Conservation (phyloP, 53 echinoderm and acorn worm species). For the Astropecten irregularis region DNA sequence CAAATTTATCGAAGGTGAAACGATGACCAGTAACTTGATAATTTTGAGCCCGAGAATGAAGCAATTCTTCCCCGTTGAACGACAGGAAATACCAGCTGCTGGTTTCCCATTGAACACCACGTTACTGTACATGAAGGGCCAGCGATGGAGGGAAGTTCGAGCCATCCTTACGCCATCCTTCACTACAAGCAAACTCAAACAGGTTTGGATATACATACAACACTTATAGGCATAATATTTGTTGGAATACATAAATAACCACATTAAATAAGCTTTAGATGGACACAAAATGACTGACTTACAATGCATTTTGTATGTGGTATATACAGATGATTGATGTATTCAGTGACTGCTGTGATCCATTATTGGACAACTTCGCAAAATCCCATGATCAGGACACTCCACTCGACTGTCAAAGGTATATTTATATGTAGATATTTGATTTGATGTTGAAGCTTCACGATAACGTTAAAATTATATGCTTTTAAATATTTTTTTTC, state of each 20-base stretch:
- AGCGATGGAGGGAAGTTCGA: conserved; percentile 24
- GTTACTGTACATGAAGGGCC: conserved; percentile 24
- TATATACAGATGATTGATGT: conserved; percentile 6
- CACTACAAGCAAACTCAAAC: conserved; percentile 20
- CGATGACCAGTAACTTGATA: too few relatives aligned
- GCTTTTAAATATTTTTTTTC: too few relatives aligned
- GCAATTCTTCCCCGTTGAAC: too few relatives aligned
- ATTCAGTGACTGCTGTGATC: conserved; percentile 29
- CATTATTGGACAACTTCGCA: neutral
- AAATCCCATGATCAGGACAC: neutral
- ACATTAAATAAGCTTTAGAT: too few relatives aligned
- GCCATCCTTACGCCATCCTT: conserved; percentile 15
- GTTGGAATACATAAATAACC: neutral
- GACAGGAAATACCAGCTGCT: conserved; percentile 6
- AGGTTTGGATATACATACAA: neutral
- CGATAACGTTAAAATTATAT: too few relatives aligned
- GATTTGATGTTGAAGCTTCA: too few relatives aligned
- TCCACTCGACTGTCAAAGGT: conserved; percentile 17
- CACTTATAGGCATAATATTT: neutral
- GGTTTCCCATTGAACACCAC: conserved; percentile 10
- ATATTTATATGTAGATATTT: neutral
- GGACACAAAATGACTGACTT: neutral
- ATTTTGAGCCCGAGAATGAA: too few relatives aligned
- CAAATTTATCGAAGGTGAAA: too few relatives aligned
- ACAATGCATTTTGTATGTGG: neutral